These are phyloP conservation scores for Pemphigus obesinymphae DNA, from an alignment of 1,140 invertebrate genomes.

Conservation along the genomic window DNA sequence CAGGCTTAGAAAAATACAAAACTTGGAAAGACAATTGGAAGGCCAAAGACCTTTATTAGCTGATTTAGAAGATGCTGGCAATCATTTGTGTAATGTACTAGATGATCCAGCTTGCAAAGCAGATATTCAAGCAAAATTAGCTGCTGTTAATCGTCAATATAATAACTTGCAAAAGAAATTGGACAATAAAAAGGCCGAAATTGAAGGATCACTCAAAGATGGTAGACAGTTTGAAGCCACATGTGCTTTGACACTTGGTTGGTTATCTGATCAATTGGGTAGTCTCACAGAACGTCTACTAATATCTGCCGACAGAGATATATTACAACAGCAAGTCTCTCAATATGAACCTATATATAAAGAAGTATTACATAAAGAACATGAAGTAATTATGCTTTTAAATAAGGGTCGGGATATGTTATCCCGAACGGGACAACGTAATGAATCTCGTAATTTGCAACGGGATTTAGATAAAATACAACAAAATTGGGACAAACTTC, in stretches of 20 bases:
- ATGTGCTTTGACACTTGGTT: slow-evolving; percentile 79
- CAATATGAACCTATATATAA: slow-evolving; percentile 84
- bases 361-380: slow-evolving; percentile 82
- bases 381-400: slow-evolving; percentile 88
- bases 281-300: slow-evolving; percentile 69
- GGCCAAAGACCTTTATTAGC: slow-evolving; percentile 79
- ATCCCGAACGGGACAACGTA: slow-evolving; percentile 54
- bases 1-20: slow-evolving; percentile 75
- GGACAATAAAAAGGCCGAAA: slow-evolving; percentile 81
- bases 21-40: slow-evolving; percentile 80
- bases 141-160: slow-evolving; percentile 75
- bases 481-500: slow-evolving; percentile 82
- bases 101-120: slow-evolving; percentile 82
- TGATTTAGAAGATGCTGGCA: slow-evolving; percentile 80
- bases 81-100: slow-evolving; percentile 79
- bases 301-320: slow-evolving; percentile 78
- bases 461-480: slow-evolving; percentile 81
- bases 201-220: slow-evolving; percentile 73
- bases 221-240: slow-evolving; percentile 80
- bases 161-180: slow-evolving; percentile 81
- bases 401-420: slow-evolving; percentile 82
- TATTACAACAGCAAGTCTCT: slow-evolving; percentile 78
- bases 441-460: slow-evolving; percentile 55
- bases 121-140: slow-evolving; percentile 84
- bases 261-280: slow-evolving; percentile 74